Conservation (phyloP, 2,113 vertebrate genomes). For the Coreoperca whiteheadi region DNA sequence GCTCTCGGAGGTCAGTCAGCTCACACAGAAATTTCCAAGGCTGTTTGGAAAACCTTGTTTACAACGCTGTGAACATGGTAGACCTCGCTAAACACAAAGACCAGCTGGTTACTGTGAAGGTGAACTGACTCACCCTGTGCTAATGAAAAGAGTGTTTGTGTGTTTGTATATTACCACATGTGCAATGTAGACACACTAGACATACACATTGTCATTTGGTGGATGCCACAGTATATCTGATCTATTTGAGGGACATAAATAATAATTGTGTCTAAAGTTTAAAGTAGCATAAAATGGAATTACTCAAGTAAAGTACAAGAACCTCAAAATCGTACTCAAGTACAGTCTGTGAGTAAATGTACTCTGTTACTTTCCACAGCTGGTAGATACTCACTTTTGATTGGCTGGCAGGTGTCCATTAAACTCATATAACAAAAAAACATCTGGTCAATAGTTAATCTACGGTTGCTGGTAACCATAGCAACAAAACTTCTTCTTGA, state of each 20-base stretch:
- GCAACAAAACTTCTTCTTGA: no score
- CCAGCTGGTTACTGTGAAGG: conserved; percentile 86
- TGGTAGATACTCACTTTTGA: no score
- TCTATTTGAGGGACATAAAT: neutral
- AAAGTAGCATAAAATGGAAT: no score
- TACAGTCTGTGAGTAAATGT: no score
- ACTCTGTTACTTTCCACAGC: no score
- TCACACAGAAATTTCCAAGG: conserved; percentile 88
- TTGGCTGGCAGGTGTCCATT: no score
- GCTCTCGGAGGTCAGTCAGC: conserved; percentile 79
- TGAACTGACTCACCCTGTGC: conserved; percentile 75
- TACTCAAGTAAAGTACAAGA: no score
- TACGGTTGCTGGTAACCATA: no score
- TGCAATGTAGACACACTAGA: neutral
- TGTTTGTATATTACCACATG: neutral
- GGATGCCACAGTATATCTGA: neutral
- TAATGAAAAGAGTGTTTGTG: neutral
- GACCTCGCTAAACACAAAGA: conserved; percentile 84
- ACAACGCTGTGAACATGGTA: conserved; percentile 89
- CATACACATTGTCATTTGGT: no score
- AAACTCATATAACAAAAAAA: no score
- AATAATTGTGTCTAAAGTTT: neutral
- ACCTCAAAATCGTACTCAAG: neutral
- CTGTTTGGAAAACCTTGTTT: conserved; percentile 94
- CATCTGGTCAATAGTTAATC: no score